A percentile compares a stretch with the other conserved stretches of the same genome.
Conservation (phyloP, 2,888 invertebrate species). For the Leucophenga maculata region DNA sequence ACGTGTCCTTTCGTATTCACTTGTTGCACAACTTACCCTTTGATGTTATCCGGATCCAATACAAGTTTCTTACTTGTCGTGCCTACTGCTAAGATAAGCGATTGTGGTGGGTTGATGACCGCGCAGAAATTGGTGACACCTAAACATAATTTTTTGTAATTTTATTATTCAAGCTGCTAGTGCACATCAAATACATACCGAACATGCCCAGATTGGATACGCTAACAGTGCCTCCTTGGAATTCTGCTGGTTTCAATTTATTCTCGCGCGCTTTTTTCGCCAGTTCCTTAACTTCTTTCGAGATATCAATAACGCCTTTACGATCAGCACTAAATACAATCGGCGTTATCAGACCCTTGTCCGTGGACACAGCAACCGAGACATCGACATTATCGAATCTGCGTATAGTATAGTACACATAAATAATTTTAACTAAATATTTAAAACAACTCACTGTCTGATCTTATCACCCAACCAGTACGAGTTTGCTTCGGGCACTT, state of each 20-base stretch:
- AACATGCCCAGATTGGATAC: slow-evolving; percentile 97
- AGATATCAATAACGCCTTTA: slow-evolving; percentile 90
- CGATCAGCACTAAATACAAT: slow-evolving; percentile 93
- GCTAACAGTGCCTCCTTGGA: slow-evolving; percentile 96
- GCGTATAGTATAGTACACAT: slow-evolving; percentile 17
- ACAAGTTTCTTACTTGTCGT: slow-evolving; percentile 83
- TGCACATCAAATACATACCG: slow-evolving; percentile 72
- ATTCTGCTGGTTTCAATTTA: slow-evolving; percentile 92
- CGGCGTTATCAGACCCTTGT: slow-evolving; percentile 95
- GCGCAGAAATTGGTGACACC: slow-evolving; percentile 91
- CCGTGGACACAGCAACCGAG: slow-evolving; percentile 96
- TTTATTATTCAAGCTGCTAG: not conserved
- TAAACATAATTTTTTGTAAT: slow-evolving; percentile 47
- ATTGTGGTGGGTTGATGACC: slow-evolving; percentile 96
- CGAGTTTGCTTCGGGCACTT: slow-evolving; percentile 94
- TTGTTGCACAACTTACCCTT: slow-evolving; percentile 78
- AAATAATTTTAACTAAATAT: not conserved
- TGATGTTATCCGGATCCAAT: slow-evolving; percentile 79
- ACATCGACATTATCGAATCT: slow-evolving; percentile 94
- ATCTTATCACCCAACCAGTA: slow-evolving; percentile 95
- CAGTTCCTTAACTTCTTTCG: slow-evolving; percentile 82
- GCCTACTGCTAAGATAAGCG: slow-evolving; percentile 94
- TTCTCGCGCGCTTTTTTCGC: slow-evolving; percentile 91
- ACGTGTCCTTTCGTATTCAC: too few species aligned
- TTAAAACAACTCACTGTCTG: slow-evolving; percentile 81